Evolutionary conservation across 2,113 vertebrate species (phyloP).

Genomic region (Coturnix japonica): DNA sequence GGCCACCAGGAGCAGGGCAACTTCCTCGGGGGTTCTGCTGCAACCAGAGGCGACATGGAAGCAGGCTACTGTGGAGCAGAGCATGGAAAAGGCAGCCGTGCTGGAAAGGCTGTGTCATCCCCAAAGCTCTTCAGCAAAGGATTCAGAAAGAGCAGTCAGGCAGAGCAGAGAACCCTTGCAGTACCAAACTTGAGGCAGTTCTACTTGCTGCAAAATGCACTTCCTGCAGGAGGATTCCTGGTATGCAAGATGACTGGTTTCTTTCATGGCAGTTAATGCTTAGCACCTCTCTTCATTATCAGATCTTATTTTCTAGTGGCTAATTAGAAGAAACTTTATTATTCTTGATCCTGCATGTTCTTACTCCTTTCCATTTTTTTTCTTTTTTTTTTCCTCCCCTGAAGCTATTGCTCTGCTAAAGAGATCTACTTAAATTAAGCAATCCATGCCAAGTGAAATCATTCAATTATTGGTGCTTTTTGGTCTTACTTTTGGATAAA

Average conservation of each 20-base stretch:
- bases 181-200: fast-evolving
- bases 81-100: background rate
- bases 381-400: too few relatives aligned
- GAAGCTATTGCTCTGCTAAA: background rate
- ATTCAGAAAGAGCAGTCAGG: background rate
- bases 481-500: conserved; percentile 36
- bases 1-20: background rate
- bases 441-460: conserved; percentile 2
- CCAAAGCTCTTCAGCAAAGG: background rate
- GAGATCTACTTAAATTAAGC: background rate
- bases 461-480: conserved; percentile 25
- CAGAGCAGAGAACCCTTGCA: background rate
- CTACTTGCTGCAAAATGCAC: fast-evolving
- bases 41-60: background rate
- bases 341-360: background rate
- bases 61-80: background rate
- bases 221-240: background rate
- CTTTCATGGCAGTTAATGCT: background rate
- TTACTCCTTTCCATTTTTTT: too few relatives aligned
- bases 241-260: background rate
- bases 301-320: background rate
- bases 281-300: background rate
- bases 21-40: background rate
- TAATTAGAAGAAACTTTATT: background rate
- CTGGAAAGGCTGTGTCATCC: background rate